Base-by-base conservation (phyloP, 2,888 invertebrate species). In the Suillia variegata region DNA sequence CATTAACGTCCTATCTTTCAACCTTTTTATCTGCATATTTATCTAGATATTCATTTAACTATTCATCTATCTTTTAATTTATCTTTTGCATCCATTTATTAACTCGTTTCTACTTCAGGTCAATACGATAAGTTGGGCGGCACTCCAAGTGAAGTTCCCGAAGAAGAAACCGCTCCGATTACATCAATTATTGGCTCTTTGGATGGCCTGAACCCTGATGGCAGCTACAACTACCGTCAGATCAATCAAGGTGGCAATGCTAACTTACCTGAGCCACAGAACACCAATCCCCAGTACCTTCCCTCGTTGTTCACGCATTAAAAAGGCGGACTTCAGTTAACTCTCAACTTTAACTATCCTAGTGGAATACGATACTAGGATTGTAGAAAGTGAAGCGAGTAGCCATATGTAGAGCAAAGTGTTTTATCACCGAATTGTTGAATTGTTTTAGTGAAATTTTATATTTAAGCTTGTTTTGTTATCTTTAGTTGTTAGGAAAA, bases 41-140 rank as follows among this genome's bases (percentile, higher is more conserved):
- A n/a, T n/a, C n/a, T n/a, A n/a, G n/a, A n/a, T n/a, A n/a, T n/a
- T n/a, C n/a, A n/a, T n/a, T n/a, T n/a, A n/a, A n/a, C n/a, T n/a
- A 13, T 38, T 8, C 17, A 15, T 26, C 5, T 26, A 10, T 26
- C 26, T 6, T 26, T 26, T 26, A 26, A 26, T 26, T 26, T 10
- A 26, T 6, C n/a, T n/a, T n/a, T n/a, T n/a, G 31, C 31, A 31
- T n/a, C n/a, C n/a, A n/a, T n/a, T n/a, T n/a, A n/a, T n/a, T n/a
- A n/a, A n/a, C n/a, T n/a, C n/a, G n/a, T n/a, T n/a, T n/a, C 18
- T 22, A 21, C 15, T 47, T 13, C 50, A 73, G 73, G 74, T 24
- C 77, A 80, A 67, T 80, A 80, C 62, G 78, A 80, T 52, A 73
- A 75, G 54, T 62, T 80, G 22, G 79, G 79, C 20, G 80, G 80